Base-by-base conservation (phyloP, 2,888 invertebrate species). In the Anodontia alba region DNA sequence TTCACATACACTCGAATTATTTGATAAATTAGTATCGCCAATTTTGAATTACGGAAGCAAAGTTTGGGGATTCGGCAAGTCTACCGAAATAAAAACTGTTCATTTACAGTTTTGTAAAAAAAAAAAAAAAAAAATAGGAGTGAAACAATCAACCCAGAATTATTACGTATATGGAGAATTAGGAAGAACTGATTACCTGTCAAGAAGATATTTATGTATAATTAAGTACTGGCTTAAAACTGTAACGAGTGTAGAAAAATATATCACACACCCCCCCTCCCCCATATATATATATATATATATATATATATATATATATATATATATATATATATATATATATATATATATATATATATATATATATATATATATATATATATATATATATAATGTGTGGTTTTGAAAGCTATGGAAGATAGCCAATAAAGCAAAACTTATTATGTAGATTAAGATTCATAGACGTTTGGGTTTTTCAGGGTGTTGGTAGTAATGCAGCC, bases 81-180 rank as follows among this genome's bases (percentile, higher is more conserved):
- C 57, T 10, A 7, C 57, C 1, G 23, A 23, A 10, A 26, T 57
- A 57, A 29, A 57, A 57, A 57, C 57, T 26, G 57, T 57, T 26
- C 57, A 57, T 57, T 57, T 57, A 57, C 57, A 57, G 20, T 57
- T 57, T 57, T 57, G 57, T 26, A n/a, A n/a, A n/a, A n/a, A n/a
- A n/a, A n/a, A n/a, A n/a, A 57, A 57, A 26, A 57, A 5, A 17
- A 26, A 29, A 5, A 3, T 57, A 57, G 57, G 57, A 5, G 57
- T 57, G 3, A 57, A 57, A 57, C 23, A 57, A 17, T 57, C 57
- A 57, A 71, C 51, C 23, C 71, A 71, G 12, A 71, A 71, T 51
- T 51, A 71, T n/a, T 71, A 51, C 8, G 33, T 71, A 29, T 71
- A 49, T 33, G 71, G 71, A n/a, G 71, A 51, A 33, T 36, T 71